Base-by-base conservation (phyloP, 2,888 invertebrate species). In the Mycalesis mineus region DNA sequence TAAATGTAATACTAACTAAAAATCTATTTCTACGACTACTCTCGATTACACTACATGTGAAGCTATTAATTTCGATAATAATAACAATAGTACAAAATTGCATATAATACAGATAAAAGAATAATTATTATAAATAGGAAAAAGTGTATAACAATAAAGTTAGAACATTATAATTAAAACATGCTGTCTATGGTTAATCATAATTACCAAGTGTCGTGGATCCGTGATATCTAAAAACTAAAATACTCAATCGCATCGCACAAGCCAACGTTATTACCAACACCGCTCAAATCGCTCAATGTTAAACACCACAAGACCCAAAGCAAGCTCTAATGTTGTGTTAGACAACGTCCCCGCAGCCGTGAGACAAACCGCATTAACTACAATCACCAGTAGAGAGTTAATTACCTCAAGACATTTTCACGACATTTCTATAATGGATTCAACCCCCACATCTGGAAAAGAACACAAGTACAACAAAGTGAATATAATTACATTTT, bases 381-480 rank as follows among this genome's bases (percentile, higher is more conserved):
- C 84, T 87, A 87, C 88, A 80, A 81, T 82, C 88, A 87, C 88
- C 88, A 87, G 83, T 87, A 88, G 84, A 77, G 83, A 88, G 87
- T 88, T 88, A 89, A 88, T 89, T 89, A 89, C 89, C 89, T 89
- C 89, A 87, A 87, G 78, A 88, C 82, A 88, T 86, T 88, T 82
- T 88, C 88, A 84, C 88, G 88, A 88, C 75, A 86, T 85, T 86
- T 84, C 83, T 85, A 88, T 87, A 84, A 88, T 84, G 82, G 86
- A 87, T 84, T 88, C 87, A 88, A 88, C 83, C 88, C 85, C 89
- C 88, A 88, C 77, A 89, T 88, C 89, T 89, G 89, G 80, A 88
- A 89, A 89, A 89, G 88, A 88, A 88, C 88, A 88, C 89, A 89
- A 89, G 88, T 89, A 89, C 89, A 89, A 89, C 88, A 88, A 88